Percentiles rank a stretch among this genome's conserved stretches.
These are phyloP conservation scores for Gastrophysa polygoni DNA, from an alignment of 2,888 invertebrate species.

Conservation along the genomic window DNA sequence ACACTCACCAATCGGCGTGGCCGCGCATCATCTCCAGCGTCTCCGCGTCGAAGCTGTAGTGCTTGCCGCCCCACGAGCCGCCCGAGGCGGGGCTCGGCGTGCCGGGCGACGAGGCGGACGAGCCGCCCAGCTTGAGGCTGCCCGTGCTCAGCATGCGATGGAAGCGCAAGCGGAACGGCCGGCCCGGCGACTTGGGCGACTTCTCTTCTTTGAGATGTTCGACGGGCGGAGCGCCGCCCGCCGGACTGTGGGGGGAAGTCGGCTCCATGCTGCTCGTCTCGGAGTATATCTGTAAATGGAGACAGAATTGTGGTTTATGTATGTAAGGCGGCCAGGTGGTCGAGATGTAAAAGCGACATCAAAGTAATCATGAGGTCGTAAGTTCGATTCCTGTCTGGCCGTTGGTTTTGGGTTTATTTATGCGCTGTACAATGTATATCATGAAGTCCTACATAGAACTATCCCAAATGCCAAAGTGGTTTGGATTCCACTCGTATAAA, in stretches of 20 bases:
- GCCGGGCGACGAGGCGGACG: slow-evolving; percentile 26
- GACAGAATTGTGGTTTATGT: too few relatives aligned
- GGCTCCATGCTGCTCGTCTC: slow-evolving; percentile 37
- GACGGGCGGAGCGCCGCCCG: too few relatives aligned
- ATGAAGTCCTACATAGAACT: too few relatives aligned
- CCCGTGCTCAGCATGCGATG: slow-evolving; percentile 46
- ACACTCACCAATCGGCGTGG: slow-evolving; percentile 28
- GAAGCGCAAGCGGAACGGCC: slow-evolving; percentile 42
- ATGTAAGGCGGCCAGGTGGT: too few relatives aligned
- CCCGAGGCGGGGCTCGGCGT: slow-evolving; percentile 24
- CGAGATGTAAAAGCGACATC: too few relatives aligned
- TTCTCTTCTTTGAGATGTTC: slow-evolving; percentile 24
- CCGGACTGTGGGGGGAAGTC: slow-evolving; percentile 34
- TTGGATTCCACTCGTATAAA: too few relatives aligned
- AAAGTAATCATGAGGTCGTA: too few relatives aligned
- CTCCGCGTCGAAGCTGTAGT: slow-evolving; percentile 35
- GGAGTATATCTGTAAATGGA: not conserved
- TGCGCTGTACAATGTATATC: too few relatives aligned
- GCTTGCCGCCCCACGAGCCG: slow-evolving; percentile 16
- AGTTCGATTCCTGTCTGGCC: too few relatives aligned
- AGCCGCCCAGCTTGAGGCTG: slow-evolving; percentile 37
- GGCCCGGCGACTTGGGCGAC: slow-evolving; percentile 33
- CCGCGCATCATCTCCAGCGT: slow-evolving; percentile 28
- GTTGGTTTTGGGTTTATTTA: too few relatives aligned
- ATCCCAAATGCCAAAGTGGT: too few relatives aligned